phyloP scores from a whole-genome alignment of 1,140 invertebrate genomes.

The Rhopalosiphum maidis region DNA sequence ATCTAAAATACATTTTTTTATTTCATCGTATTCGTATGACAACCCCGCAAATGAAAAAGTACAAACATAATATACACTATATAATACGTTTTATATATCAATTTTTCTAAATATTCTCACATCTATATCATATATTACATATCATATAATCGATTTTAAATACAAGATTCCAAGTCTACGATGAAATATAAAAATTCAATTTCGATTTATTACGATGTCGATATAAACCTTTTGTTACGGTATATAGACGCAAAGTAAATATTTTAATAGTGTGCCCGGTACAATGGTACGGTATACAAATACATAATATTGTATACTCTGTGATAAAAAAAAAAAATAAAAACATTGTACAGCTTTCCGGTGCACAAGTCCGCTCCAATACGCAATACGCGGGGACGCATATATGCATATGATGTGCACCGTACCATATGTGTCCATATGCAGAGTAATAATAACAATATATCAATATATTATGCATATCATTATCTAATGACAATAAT shows the following conservation, averaged over 20 bases:
- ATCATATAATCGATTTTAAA: too few relatives aligned
- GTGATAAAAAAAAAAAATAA: not conserved
- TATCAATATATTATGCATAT: not conserved
- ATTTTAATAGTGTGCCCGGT: not conserved
- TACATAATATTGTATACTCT: not conserved
- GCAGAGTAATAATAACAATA: not conserved
- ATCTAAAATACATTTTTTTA: not conserved
- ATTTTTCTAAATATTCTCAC: not conserved
- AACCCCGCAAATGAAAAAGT: too few relatives aligned
- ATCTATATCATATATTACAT: too few relatives aligned
- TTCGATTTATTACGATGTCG: not conserved
- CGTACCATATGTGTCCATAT: constrained; percentile 12
- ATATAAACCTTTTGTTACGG: not conserved
- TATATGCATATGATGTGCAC: not conserved
- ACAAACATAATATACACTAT: too few relatives aligned
- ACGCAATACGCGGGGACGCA: not conserved
- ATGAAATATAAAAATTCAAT: not conserved
- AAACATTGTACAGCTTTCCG: not conserved
- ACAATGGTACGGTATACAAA: not conserved
- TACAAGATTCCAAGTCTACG: not conserved
- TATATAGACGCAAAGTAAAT: not conserved
- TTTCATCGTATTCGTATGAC: not conserved
- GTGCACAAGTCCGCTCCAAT: not conserved
- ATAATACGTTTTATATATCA: too few relatives aligned
- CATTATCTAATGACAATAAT: too few relatives aligned